A percentile compares a stretch with the other conserved stretches of the same genome.
Evolutionary conservation across 2,797 vertebrate genomes (phyloP).

Genomic region (Tympanoctomys barrerae): DNA sequence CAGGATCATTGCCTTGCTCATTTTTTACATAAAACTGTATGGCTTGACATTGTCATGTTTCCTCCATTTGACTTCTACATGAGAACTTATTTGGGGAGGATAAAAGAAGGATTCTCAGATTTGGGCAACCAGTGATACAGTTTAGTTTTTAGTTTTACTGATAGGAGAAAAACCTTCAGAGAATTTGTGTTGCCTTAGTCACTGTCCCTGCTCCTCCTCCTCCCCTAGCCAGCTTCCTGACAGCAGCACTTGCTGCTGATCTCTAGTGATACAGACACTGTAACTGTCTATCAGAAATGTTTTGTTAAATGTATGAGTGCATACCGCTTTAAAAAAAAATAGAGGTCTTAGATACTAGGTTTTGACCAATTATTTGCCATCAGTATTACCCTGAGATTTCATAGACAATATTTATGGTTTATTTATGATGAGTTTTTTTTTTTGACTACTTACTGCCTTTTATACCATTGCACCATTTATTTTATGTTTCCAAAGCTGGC

Average conservation of each 20-base stretch:
- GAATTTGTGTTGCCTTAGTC: not conserved
- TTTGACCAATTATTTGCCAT: not conserved
- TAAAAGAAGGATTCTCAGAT: not conserved
- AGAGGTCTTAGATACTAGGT: not conserved
- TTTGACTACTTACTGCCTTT: not conserved
- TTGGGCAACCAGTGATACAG: not conserved
- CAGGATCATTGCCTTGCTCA: too few relatives aligned
- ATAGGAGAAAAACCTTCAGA: not conserved
- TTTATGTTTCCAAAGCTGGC: not conserved
- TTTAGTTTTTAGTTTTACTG: not conserved
- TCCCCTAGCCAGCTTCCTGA: not conserved
- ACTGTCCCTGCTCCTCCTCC: not conserved
- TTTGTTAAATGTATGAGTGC: not conserved
- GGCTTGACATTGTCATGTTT: too few relatives aligned
- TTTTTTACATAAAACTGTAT: too few relatives aligned
- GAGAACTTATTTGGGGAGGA: not conserved
- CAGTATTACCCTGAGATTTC: not conserved
- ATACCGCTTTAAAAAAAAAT: not conserved
- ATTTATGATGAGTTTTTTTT: slow-evolving; percentile 13
- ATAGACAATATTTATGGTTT: not conserved
- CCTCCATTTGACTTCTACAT: too few relatives aligned
- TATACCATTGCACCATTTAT: not conserved
- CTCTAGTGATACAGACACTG: not conserved
- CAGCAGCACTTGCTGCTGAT: not conserved
- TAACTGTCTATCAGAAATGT: not conserved